Conservation (phyloP, 2,888 invertebrate species). For the Archips crataeganus region DNA sequence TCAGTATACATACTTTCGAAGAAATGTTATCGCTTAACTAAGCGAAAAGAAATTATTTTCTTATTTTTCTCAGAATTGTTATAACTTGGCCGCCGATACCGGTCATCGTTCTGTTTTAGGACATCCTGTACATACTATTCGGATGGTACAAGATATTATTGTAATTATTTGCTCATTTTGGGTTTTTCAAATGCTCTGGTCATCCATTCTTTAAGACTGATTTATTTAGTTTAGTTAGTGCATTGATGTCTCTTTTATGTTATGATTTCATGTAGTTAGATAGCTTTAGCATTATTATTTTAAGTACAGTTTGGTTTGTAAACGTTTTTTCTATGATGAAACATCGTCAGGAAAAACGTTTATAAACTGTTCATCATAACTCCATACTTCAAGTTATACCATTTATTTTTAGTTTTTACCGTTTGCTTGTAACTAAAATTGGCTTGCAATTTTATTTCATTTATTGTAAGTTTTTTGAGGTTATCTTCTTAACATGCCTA, state of each 20-base stretch:
- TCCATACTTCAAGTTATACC: conserved; percentile 23
- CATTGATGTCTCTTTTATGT: not conserved
- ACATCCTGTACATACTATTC: too few relatives aligned
- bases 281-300: not conserved
- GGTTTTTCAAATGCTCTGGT: not conserved
- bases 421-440: conserved; percentile 14
- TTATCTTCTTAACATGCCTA: not conserved
- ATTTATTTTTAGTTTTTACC: not conserved
- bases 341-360: too few relatives aligned
- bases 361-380: not conserved
- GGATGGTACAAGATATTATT: not conserved
- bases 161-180: not conserved
- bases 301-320: not conserved
- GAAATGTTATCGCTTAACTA: too few relatives aligned
- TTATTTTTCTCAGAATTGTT: too few relatives aligned
- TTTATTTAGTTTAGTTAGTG: not conserved
- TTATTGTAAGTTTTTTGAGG: conserved; percentile 3
- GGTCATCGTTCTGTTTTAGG: too few relatives aligned
- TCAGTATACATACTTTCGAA: too few relatives aligned
- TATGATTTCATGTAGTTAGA: not conserved
- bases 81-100: too few relatives aligned
- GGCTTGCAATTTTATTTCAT: conserved; percentile 8
- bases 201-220: conserved; percentile 24
- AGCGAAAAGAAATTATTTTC: too few relatives aligned
- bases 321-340: not conserved